Evolutionary conservation across 2,888 invertebrate genomes (phyloP).

Genomic region (Lypha dubia): DNA sequence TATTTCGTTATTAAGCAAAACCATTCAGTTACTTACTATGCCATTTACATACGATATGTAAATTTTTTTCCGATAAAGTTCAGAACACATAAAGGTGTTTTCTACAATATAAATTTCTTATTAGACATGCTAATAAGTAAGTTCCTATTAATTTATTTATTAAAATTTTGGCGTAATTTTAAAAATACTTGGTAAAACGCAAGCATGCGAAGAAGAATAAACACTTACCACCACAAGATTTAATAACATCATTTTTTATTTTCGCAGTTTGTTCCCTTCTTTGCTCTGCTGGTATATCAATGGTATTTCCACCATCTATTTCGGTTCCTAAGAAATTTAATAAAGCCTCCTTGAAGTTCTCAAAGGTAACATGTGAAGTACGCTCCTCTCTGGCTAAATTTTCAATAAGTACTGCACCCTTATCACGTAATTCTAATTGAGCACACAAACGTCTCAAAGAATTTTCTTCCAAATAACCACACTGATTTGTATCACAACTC

Average conservation of each 20-base stretch:
- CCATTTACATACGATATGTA: background rate
- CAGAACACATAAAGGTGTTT: background rate
- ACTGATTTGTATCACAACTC: constrained; percentile 89
- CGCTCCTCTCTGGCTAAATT: constrained; percentile 84
- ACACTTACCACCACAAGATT: constrained; percentile 64
- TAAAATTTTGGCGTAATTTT: constrained; percentile 44
- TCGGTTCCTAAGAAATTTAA: constrained; percentile 87
- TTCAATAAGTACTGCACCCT: constrained; percentile 86
- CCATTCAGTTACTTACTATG: too few relatives aligned
- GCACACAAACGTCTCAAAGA: constrained; percentile 89
- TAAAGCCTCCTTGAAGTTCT: constrained; percentile 90
- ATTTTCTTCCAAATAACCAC: constrained; percentile 87
- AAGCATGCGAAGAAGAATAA: background rate
- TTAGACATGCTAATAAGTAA: constrained; percentile 13
- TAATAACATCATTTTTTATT: constrained; percentile 21
- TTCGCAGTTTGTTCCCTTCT: constrained; percentile 38
- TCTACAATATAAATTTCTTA: constrained; percentile 12
- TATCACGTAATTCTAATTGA: constrained; percentile 90
- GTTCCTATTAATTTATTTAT: constrained; percentile 27
- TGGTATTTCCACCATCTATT: constrained; percentile 76
- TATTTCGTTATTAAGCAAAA: too few relatives aligned
- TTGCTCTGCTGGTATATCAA: constrained; percentile 43
- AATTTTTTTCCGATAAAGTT: background rate
- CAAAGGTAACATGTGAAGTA: constrained; percentile 86
- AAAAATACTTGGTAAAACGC: background rate